Conservation (phyloP, 2,797 vertebrate species). For the Anas georgica region DNA sequence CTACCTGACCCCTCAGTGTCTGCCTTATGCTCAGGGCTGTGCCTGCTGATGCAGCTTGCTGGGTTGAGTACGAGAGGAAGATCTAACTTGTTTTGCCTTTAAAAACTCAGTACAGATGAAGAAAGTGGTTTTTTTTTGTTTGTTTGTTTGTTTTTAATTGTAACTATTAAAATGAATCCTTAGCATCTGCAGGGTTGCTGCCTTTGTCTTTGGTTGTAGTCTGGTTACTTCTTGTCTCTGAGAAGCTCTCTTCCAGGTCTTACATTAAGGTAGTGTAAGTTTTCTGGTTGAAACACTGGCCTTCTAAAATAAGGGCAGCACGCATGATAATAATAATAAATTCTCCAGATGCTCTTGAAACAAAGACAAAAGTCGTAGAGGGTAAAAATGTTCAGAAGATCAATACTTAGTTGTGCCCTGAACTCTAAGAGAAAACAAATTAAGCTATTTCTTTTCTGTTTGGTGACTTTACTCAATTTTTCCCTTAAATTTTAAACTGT, state of each 20-base stretch:
- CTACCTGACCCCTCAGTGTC: not conserved
- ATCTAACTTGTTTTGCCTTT: not conserved
- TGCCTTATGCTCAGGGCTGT: accelerated
- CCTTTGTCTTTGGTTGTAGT: not conserved
- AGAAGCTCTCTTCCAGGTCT: not conserved
- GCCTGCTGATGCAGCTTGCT: not conserved
- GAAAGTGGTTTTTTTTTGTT: too few species aligned
- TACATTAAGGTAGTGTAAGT: accelerated
- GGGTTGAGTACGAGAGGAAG: not conserved
- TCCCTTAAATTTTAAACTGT: not conserved
- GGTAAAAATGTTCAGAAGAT: not conserved
- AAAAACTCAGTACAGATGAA: too few species aligned
- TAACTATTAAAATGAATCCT: not conserved
- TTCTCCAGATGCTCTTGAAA: not conserved
- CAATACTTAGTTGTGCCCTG: not conserved
- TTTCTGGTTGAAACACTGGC: not conserved
- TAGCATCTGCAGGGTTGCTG: not conserved
- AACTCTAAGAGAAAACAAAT: not conserved
- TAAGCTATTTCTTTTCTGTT: not conserved
- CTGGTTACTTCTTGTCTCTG: not conserved
- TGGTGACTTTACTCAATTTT: not conserved
- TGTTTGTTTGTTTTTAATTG: too few species aligned
- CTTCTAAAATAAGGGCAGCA: not conserved
- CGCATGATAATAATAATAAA: not conserved
- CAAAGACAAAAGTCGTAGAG: not conserved